Base-by-base conservation (phyloP, 2,797 vertebrate genomes). In the Acanthurus lineatus region DNA sequence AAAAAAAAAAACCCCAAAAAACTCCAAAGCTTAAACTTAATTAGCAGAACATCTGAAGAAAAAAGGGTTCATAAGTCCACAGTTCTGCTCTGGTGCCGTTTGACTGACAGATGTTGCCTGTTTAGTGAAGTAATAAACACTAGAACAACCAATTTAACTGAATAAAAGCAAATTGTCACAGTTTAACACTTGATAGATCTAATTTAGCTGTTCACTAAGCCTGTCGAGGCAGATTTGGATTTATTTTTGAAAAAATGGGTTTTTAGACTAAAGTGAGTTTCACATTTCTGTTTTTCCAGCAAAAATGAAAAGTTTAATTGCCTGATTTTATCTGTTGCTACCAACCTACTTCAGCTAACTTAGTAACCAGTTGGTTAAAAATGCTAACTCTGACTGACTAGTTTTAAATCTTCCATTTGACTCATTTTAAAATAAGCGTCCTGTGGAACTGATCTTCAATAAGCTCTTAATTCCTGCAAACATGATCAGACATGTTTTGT, bases 41-140 rank as follows among this genome's bases (percentile, higher is more conserved):
- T 49, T 57, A n/a, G 45, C 16, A 59, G 17, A 19, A 52, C 53
- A 64, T 35, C 19, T 11, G 28, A 54, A 7, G 6, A 5, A 32
- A 42, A 17, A 66, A 42, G 11, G 42, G 35, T 45, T 0, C 12
- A 42, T 3, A 42, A 12, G 40, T 42, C 11, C 3, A 14, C 51
- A 11, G 38, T 5, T 15, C n/a, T 12, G 9, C 38, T 32, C 60
- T 17, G 44, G 25, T 20, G 19, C 17, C 19, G 22, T 35, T 38
- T 51, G 20, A 51, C 5, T 58, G 25, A 51, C 25, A 60, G 22
- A 59, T 51, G 54, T 15, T 61, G 56, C 68, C n/a, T n/a, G 40
- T 62, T 44, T 22, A 76, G 25, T 35, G 5, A 19, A 59, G 6
- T 1, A 42, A 52, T 35, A 44, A 52, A 59, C 22, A 47, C 22